phyloP scores from a whole-genome alignment of 2,888 invertebrate species.

The Hymenopus coronatus region DNA sequence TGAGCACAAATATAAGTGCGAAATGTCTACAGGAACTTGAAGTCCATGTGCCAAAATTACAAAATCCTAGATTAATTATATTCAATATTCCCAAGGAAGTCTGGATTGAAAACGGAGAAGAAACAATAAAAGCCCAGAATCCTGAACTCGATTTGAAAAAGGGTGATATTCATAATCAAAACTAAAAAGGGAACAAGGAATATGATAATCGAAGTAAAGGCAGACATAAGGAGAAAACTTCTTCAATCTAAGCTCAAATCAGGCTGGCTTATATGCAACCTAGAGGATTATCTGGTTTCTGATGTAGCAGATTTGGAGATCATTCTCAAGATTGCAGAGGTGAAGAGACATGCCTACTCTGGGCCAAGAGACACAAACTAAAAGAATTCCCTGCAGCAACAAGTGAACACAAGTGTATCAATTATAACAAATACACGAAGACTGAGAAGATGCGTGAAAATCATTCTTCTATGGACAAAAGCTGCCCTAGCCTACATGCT shows the following conservation, averaged over 20 bases:
- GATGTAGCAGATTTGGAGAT: background rate
- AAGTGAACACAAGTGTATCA: background rate
- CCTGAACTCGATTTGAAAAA: background rate
- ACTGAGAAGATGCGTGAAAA: background rate
- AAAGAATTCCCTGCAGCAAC: background rate
- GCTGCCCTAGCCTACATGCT: too few relatives aligned
- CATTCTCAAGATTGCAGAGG: background rate
- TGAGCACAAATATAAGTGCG: background rate
- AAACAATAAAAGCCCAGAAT: background rate
- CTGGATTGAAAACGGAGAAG: background rate
- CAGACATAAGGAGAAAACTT: background rate
- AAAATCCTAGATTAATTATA: background rate
- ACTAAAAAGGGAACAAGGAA: too few relatives aligned
- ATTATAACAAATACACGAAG: background rate
- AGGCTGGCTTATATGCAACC: background rate
- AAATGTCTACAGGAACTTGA: background rate
- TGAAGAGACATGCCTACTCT: background rate
- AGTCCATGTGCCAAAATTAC: background rate
- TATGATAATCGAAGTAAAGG: background rate
- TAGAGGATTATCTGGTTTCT: background rate
- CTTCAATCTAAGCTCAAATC: background rate
- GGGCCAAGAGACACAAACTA: background rate
- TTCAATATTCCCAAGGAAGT: background rate
- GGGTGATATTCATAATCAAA: too few relatives aligned
- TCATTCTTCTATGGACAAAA: background rate